These are phyloP conservation scores for Prinia subflava DNA, from an alignment of 2,113 vertebrate genomes.

Conservation along the genomic window DNA sequence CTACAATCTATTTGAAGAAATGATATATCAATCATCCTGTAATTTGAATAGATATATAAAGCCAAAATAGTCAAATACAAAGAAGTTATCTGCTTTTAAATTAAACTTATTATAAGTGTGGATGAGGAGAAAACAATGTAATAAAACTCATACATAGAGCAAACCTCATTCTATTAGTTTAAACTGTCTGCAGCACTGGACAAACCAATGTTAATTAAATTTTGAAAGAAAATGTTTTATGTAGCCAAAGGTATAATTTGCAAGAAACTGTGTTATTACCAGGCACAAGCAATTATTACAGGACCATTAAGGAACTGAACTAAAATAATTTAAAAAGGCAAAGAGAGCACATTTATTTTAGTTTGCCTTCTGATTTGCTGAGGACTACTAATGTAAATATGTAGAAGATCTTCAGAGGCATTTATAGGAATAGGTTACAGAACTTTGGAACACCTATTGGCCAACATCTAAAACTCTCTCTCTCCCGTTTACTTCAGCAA, in stretches of 20 bases:
- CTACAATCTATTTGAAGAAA: not conserved
- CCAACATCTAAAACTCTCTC: not conserved
- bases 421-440: not conserved
- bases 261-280: not conserved
- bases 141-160: not conserved
- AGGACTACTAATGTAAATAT: not conserved
- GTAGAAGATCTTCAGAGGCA: not conserved
- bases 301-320: not conserved
- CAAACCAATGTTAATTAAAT: not conserved
- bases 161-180: not conserved
- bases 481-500: not conserved
- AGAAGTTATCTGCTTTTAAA: constrained; percentile 2
- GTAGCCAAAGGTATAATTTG: not conserved
- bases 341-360: not conserved
- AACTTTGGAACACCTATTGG: not conserved
- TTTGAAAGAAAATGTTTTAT: not conserved
- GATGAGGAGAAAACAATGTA: not conserved
- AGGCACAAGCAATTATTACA: not conserved
- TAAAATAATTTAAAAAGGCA: not conserved
- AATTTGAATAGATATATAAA: not conserved
- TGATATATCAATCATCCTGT: not conserved
- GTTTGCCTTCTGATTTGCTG: not conserved
- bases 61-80: not conserved
- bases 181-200: not conserved
- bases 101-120: not conserved